phyloP scores from a whole-genome alignment of 2,797 vertebrate genomes.

The Adelosebastes latens region DNA sequence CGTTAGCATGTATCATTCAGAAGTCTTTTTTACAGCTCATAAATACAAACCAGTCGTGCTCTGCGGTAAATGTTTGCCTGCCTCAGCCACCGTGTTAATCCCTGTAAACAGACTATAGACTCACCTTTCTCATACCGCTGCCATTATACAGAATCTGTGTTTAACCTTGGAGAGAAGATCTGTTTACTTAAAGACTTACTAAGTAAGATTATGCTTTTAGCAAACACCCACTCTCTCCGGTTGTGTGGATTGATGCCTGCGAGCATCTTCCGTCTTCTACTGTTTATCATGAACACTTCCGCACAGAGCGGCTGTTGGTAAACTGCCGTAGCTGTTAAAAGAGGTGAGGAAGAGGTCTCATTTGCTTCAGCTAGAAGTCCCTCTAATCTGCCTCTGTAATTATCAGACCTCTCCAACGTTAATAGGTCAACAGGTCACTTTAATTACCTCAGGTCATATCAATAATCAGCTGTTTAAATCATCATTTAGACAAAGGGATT shows the following conservation, averaged over 20 bases:
- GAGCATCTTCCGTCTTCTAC: constrained; percentile 5
- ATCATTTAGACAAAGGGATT: constrained; percentile 36
- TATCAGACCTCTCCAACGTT: background rate
- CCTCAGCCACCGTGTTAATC: background rate
- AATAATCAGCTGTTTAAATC: constrained; percentile 37
- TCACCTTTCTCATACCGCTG: constrained; percentile 38
- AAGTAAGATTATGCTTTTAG: constrained; percentile 32
- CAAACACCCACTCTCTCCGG: constrained; percentile 23
- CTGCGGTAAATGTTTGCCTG: constrained; percentile 14
- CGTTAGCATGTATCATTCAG: constrained; percentile 5
- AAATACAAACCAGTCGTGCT: constrained; percentile 12
- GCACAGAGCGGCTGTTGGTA: constrained; percentile 8
- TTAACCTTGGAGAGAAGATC: constrained; percentile 44
- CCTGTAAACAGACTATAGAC: background rate
- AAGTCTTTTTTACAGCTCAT: background rate
- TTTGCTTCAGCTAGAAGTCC: constrained; percentile 1
- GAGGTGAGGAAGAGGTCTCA: constrained; percentile 13
- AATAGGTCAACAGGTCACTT: constrained; percentile 38
- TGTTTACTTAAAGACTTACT: constrained; percentile 15
- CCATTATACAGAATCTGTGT: constrained; percentile 25
- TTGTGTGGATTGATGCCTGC: constrained; percentile 11
- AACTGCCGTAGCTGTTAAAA: constrained; percentile 26
- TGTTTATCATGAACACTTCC: constrained; percentile 15
- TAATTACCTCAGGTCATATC: constrained; percentile 38
- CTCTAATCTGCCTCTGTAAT: constrained; percentile 27